Evolutionary conservation across 2,888 invertebrate species (phyloP).

Genomic region (Dione vanillae): DNA sequence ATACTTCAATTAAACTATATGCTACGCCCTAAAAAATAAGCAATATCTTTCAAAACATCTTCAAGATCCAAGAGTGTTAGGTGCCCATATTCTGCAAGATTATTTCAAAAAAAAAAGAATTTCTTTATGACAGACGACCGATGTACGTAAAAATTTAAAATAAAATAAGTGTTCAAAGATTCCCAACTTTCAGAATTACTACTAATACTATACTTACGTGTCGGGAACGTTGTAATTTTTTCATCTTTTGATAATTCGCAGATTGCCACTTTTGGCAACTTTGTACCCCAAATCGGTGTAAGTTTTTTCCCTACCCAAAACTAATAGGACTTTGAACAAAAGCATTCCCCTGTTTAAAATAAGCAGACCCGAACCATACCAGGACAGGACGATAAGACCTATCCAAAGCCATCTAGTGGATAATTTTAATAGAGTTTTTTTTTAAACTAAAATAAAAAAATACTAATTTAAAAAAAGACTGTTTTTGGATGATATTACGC

Average conservation of each 20-base stretch:
- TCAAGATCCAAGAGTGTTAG: constrained; percentile 88
- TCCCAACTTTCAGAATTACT: not conserved
- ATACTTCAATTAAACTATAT: constrained; percentile 86
- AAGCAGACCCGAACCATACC: constrained; percentile 86
- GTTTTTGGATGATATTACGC: too few species aligned
- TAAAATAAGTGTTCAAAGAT: not conserved
- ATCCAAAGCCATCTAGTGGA: constrained; percentile 86
- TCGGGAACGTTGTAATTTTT: constrained; percentile 86
- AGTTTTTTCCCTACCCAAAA: constrained; percentile 90
- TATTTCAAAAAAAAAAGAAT: not conserved
- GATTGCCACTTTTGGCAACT: constrained; percentile 88
- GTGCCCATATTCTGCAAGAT: constrained; percentile 85
- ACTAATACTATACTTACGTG: constrained; percentile 71
- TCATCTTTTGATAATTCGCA: constrained; percentile 87
- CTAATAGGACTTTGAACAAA: constrained; percentile 89
- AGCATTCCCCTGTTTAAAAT: constrained; percentile 85
- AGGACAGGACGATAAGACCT: constrained; percentile 85
- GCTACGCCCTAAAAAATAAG: constrained; percentile 87
- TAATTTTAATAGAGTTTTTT: not conserved
- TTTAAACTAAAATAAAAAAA: too few species aligned
- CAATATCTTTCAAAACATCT: constrained; percentile 88
- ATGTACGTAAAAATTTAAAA: too few species aligned
- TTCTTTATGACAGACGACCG: too few species aligned
- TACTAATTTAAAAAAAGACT: too few species aligned
- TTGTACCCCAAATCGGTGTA: constrained; percentile 89